phyloP scores from a whole-genome alignment of 2,888 invertebrate genomes.

The Dermolepida albohirtum region DNA sequence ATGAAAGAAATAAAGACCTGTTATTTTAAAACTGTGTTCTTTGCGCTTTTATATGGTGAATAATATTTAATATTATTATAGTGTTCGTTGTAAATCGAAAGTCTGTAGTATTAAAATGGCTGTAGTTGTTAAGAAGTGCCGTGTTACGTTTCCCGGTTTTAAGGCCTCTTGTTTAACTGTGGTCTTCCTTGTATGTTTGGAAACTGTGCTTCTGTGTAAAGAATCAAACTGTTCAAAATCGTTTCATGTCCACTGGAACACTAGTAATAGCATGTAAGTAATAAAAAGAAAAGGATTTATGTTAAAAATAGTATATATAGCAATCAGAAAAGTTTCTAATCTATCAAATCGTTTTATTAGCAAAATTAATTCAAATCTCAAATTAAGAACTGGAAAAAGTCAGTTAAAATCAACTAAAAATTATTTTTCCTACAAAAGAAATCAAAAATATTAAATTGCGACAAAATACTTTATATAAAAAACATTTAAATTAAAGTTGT shows the following conservation, averaged over 20 bases:
- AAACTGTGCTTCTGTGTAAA: conserved; percentile 70
- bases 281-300: neutral
- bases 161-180: conserved; percentile 68
- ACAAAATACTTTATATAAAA: too few relatives aligned
- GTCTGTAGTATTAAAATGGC: conserved; percentile 49
- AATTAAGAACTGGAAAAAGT: too few relatives aligned
- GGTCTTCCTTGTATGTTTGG: conserved; percentile 69
- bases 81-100: neutral
- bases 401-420: too few relatives aligned
- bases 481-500: too few relatives aligned
- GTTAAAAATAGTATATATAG: neutral
- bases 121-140: conserved; percentile 55
- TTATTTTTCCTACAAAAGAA: too few relatives aligned
- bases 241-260: conserved; percentile 92
- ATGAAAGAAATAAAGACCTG: neutral
- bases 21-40: conserved; percentile 16
- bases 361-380: too few relatives aligned
- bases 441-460: too few relatives aligned
- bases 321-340: conserved; percentile 31
- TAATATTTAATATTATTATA: too few relatives aligned
- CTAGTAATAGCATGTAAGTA: conserved; percentile 85
- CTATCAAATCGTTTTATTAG: too few relatives aligned
- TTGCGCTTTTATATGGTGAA: too few relatives aligned
- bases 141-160: conserved; percentile 55
- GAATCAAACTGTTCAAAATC: conserved; percentile 82